Evolutionary conservation across 2,888 invertebrate genomes (phyloP).

Genomic region (Crepidodera aurea): DNA sequence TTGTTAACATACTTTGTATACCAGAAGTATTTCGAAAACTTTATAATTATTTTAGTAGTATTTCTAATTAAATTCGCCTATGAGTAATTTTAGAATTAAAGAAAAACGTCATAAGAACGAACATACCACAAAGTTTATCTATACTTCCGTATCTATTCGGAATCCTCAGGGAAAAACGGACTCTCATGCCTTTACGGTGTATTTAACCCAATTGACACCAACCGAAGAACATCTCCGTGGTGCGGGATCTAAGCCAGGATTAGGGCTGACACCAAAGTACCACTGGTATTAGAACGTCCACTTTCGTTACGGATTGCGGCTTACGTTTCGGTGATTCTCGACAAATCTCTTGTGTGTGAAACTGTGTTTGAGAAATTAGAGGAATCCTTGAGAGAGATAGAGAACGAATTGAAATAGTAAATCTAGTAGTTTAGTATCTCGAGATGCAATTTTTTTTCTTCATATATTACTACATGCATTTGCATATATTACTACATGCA

Average conservation of each 20-base stretch:
- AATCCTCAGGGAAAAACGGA: constrained; percentile 7
- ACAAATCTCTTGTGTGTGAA: constrained; percentile 24
- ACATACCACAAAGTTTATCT: not conserved
- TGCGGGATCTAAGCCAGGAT: constrained; percentile 18
- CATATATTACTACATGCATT: too few species aligned
- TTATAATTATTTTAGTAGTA: too few species aligned
- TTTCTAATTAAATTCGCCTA: too few species aligned
- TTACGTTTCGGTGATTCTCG: constrained; percentile 16
- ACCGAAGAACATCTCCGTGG: constrained; percentile 23
- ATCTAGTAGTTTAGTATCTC: too few species aligned
- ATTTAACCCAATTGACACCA: constrained; percentile 31
- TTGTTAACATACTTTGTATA: too few species aligned
- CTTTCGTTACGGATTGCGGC: constrained; percentile 17
- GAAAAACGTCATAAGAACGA: too few species aligned
- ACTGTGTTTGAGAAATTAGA: constrained; percentile 8
- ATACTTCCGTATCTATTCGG: not conserved
- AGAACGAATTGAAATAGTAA: not conserved
- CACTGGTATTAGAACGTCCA: constrained; percentile 22
- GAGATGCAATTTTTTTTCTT: too few species aligned
- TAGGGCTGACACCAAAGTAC: constrained; percentile 26
- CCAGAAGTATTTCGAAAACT: too few species aligned
- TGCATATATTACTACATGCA: too few species aligned
- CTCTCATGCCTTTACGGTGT: constrained; percentile 19
- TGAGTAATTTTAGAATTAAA: too few species aligned
- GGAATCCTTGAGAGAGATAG: not conserved